Conservation (phyloP, 2,888 invertebrate genomes). For the Drosophila yooni region DNA sequence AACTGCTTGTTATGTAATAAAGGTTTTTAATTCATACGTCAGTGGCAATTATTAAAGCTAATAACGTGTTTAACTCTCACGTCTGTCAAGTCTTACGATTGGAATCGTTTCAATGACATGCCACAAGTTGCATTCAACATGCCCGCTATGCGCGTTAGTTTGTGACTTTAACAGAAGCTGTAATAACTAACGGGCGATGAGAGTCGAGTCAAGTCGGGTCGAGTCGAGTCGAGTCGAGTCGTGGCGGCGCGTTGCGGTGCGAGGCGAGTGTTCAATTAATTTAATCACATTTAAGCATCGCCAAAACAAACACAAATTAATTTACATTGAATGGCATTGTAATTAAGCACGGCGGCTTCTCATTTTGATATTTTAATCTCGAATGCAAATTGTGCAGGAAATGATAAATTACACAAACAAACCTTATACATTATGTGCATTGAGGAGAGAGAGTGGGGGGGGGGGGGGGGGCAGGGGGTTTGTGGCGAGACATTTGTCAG, state of each 20-base stretch:
- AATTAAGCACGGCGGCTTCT: conserved; percentile 64
- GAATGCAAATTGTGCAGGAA: conserved; percentile 71
- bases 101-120: conserved; percentile 34
- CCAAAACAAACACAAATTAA: conserved; percentile 60
- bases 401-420: conserved; percentile 69
- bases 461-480: background rate
- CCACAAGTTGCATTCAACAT: conserved; percentile 20
- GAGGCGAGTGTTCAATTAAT: conserved; percentile 58
- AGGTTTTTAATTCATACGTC: conserved; percentile 1
- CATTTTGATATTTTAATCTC: conserved; percentile 73
- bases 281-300: conserved; percentile 60
- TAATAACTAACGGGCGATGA: conserved; percentile 1
- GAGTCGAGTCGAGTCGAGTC: background rate
- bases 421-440: background rate
- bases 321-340: conserved; percentile 70
- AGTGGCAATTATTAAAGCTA: conserved; percentile 13
- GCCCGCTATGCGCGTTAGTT: background rate
- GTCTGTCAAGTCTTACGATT: conserved; percentile 24
- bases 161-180: conserved; percentile 5
- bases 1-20: background rate
- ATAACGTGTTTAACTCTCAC: conserved; percentile 12
- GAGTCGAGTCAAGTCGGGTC: background rate
- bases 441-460: too few relatives aligned
- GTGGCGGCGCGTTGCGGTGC: background rate
- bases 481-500: conserved; percentile 16